Evolutionary conservation across 2,888 invertebrate genomes (phyloP).

Genomic region (Notodonta dromedarius): DNA sequence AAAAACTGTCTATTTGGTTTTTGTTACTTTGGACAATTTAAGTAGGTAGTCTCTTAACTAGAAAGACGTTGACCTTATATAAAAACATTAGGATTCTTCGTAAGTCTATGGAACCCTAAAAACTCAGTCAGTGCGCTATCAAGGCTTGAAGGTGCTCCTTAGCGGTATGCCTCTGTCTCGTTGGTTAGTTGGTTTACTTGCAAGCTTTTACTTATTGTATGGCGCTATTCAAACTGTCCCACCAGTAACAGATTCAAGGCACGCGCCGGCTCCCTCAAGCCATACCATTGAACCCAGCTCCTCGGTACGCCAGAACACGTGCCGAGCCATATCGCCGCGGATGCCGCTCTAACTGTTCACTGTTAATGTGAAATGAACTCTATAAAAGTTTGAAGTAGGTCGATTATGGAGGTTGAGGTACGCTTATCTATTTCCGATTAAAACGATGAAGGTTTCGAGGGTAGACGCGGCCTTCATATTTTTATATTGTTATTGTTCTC

Average conservation of each 20-base stretch:
- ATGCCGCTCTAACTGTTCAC: conserved; percentile 66
- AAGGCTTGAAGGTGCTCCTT: no score
- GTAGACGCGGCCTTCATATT: conserved; percentile 15
- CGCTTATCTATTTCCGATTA: conserved; percentile 24
- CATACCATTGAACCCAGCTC: conserved; percentile 45
- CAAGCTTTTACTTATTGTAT: neutral
- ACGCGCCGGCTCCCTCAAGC: conserved; percentile 38
- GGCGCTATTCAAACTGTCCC: conserved; percentile 12
- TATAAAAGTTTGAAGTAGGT: conserved; percentile 57
- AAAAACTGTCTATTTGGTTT: no score
- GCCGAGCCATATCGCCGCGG: conserved; percentile 53
- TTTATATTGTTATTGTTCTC: neutral
- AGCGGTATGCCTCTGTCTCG: no score
- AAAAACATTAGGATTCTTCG: no score
- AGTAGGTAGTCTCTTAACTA: no score
- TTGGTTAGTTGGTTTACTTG: no score
- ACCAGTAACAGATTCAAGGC: conserved; percentile 36
- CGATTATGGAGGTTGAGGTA: conserved; percentile 56
- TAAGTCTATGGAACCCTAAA: no score
- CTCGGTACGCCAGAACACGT: conserved; percentile 56
- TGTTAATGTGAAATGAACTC: conserved; percentile 60
- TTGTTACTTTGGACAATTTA: no score
- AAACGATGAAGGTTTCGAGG: conserved; percentile 13
- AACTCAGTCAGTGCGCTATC: no score
- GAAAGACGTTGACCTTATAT: no score